Base-by-base conservation (phyloP, 2,797 vertebrate species). In the Phylloscopus collybita region DNA sequence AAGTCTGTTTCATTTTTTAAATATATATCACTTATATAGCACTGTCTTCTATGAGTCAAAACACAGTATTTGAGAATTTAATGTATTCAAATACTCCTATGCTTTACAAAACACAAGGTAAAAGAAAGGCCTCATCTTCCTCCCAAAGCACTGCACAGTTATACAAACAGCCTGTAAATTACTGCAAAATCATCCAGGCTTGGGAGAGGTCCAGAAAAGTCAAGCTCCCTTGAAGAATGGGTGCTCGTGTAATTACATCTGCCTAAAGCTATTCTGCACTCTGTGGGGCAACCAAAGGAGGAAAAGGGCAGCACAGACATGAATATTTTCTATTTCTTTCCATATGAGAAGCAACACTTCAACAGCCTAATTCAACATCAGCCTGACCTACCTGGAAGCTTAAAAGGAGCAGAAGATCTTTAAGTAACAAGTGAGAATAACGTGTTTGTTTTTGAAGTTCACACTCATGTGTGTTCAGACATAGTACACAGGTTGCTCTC, bases 1-100 rank as follows among this genome's bases (percentile, higher is more conserved):
- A 88, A 73, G 23, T 56, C 62, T 90, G 42, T 30, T 95, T 80
- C 84, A 66, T 74, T 81, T 82, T 76, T 44, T 47, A 93, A 79
- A 71, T 60, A 70, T 32, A 13, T 53, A 76, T 53, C 73, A 67
- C 16, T 70, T 65, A 67, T 26, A 29, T n/a, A 86, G 47, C 59
- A 67, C 25, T 70, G 42, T 74, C 60, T 89, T 85, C 60, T 40
- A 45, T 5, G 8, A 90, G 80, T 42, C 78, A 95, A 95, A 92
- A 75, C 50, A 86, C 7, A 67, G 30, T 56, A 60, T 56, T 75
- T 42, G n/a, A 87, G 65, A 91, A 62, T 71, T 71, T 60, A 75
- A 73, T 49, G 16, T 80, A 50, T 76, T 92, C 56, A 67, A 47
- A 88, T 50, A 45, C 15, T 78, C 45, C 16, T 10, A 26, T n/a